Base-by-base conservation (phyloP, 1,140 invertebrate genomes). In the Saccostrea echinata region DNA sequence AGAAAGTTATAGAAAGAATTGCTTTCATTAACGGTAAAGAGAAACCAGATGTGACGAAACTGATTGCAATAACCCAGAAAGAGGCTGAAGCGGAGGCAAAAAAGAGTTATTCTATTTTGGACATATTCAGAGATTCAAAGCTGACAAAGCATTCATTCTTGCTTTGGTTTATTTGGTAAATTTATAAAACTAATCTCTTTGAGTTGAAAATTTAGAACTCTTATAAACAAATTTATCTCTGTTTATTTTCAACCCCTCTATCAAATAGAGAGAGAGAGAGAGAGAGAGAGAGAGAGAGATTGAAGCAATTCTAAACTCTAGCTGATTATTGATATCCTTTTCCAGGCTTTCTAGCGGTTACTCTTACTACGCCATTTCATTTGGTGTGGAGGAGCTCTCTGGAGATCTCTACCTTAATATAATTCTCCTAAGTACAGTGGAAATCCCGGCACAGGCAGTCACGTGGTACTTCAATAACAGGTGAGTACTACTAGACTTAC, bases 371-470 rank as follows among this genome's bases (percentile, higher is more conserved):
- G 88, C 87, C 18, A 88, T 91, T 8, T 84, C 91, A 6, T 91
- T 91, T 71, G 91, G 90, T 11, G 91, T 91, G 3, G 61, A 86
- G 3, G 57, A 71, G n/a, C 71, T 91, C 9, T 90, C 88, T 24
- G 91, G 91, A 33, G 88, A 90, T 83, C 21, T 91, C 3, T 91
- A 90, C 86, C 61, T 91, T 0, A 91, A 91, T 80, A 90, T 91
- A 33, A 88, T 91, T 55, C 80, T 91, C 4, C 86, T 91, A 55
- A 61, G 53, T 33, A 51, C 80, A 33, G 84, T 91, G 8, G 90
- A 91, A 27, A 53, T 91, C 12, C 90, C 88, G 0, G 35, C 76
- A 1, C 55, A 81, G 13, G 16, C 83, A 18, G 21, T 83, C 18
- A 83, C 68, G 0, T 76, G 85, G 51, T 86, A 71, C 33, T 35